A percentile compares a stretch with the other conserved stretches of the same genome.
Evolutionary conservation across 2,797 vertebrate genomes (phyloP).

Genomic region (Melanotaenia parkinsoni): DNA sequence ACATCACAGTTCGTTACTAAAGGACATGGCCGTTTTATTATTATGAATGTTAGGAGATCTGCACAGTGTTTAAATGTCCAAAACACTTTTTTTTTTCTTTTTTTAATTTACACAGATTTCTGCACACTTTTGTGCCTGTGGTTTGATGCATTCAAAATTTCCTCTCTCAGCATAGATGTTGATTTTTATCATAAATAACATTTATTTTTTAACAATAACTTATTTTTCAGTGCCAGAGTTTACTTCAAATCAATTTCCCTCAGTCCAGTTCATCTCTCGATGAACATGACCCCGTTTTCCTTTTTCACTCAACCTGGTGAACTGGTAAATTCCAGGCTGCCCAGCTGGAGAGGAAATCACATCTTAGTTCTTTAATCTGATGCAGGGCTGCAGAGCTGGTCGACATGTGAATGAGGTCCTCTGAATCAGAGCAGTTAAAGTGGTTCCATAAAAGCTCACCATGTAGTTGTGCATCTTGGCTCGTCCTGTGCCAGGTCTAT

Average conservation of each 20-base stretch:
- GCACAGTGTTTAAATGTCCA: neutral
- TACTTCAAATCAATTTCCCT: slow-evolving; percentile 19
- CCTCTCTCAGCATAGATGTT: neutral
- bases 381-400: slow-evolving; percentile 72
- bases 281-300: slow-evolving; percentile 59
- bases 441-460: slow-evolving; percentile 77
- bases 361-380: slow-evolving; percentile 77
- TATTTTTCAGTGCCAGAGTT: slow-evolving; percentile 12
- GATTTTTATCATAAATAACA: neutral
- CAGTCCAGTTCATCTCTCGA: slow-evolving; percentile 34
- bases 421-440: slow-evolving; percentile 78
- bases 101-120: too few species aligned
- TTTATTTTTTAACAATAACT: slow-evolving; percentile 5
- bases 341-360: slow-evolving; percentile 76
- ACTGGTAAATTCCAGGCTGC: slow-evolving; percentile 66
- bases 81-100: neutral
- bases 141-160: slow-evolving; percentile 22
- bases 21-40: neutral
- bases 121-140: neutral
- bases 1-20: neutral
- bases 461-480: slow-evolving; percentile 60
- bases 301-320: slow-evolving; percentile 61
- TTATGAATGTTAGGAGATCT: neutral
- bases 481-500: slow-evolving; percentile 60
- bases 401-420: slow-evolving; percentile 71